phyloP scores from a whole-genome alignment of 2,888 invertebrate species.

The Laothoe populi region DNA sequence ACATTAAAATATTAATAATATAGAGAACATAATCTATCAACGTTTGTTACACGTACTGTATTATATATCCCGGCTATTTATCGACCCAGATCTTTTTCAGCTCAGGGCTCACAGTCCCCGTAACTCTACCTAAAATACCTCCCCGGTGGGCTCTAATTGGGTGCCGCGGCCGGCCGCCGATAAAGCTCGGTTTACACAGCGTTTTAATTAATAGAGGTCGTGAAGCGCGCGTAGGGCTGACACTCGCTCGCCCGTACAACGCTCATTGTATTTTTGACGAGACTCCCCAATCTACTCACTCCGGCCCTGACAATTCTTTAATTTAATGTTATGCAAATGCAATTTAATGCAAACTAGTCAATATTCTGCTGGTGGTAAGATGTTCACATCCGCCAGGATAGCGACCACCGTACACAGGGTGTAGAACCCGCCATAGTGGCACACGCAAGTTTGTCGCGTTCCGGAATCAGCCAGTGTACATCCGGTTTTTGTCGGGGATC shows the following conservation, averaged over 20 bases:
- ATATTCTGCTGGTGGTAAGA: no score
- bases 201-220: constrained; percentile 83
- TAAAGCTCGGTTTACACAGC: constrained; percentile 83
- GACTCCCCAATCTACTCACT: constrained; percentile 2
- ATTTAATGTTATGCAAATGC: not conserved
- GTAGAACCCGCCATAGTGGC: no score
- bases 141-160: constrained; percentile 65
- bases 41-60: no score
- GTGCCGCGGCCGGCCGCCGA: constrained; percentile 69
- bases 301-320: constrained; percentile 6
- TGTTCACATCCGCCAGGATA: no score
- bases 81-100: no score
- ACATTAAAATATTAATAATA: no score
- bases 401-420: no score
- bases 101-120: not conserved
- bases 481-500: no score
- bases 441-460: no score
- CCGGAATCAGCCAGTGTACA: no score
- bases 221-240: constrained; percentile 59
- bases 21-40: no score
- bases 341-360: not conserved
- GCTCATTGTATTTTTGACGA: constrained; percentile 23
- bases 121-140: constrained; percentile 5
- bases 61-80: no score
- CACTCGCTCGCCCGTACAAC: constrained; percentile 20